Percentiles rank a stretch among this genome's conserved stretches.
phyloP scores from a whole-genome alignment of 2,888 invertebrate species.

The Maniola hyperantus region DNA sequence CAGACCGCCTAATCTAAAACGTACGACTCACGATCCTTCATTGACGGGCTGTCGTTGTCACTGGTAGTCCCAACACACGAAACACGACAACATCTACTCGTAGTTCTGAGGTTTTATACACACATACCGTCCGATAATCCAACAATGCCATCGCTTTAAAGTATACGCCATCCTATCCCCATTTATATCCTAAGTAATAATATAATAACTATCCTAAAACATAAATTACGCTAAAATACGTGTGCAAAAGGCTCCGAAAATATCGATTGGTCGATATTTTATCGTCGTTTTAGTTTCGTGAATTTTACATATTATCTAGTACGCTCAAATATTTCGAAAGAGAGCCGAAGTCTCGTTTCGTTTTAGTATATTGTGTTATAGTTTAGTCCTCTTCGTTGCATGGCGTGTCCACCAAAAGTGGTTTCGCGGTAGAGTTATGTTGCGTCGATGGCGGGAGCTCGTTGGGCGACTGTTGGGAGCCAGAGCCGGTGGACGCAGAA shows the following conservation, averaged over 20 bases:
- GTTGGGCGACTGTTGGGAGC: slow-evolving; percentile 60
- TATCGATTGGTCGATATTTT: slow-evolving; percentile 53
- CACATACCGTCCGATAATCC: slow-evolving; percentile 69
- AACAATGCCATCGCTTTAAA: slow-evolving; percentile 74
- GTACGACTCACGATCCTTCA: slow-evolving; percentile 60
- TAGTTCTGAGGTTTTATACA: slow-evolving; percentile 54
- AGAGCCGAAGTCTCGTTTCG: slow-evolving; percentile 44
- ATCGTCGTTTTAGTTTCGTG: slow-evolving; percentile 36
- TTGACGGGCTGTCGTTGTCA: slow-evolving; percentile 56
- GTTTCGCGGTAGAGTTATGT: slow-evolving; percentile 65
- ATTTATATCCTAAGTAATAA: slow-evolving; percentile 61
- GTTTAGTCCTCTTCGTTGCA: slow-evolving; percentile 74
- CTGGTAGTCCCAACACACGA: slow-evolving; percentile 63
- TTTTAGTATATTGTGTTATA: not conserved
- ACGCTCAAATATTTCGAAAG: slow-evolving; percentile 30
- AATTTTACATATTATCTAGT: slow-evolving; percentile 30
- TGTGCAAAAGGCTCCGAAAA: slow-evolving; percentile 71
- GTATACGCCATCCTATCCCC: slow-evolving; percentile 74
- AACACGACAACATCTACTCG: slow-evolving; percentile 65
- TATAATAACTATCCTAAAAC: slow-evolving; percentile 47
- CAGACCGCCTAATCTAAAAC: slow-evolving; percentile 66
- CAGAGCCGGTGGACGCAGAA: slow-evolving; percentile 49
- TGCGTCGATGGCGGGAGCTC: slow-evolving; percentile 56
- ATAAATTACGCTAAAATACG: slow-evolving; percentile 70
- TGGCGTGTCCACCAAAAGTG: slow-evolving; percentile 73